A percentile compares a stretch with the other conserved stretches of the same genome.
phyloP scores from a whole-genome alignment of 2,113 vertebrate species.

The Coturnix japonica region DNA sequence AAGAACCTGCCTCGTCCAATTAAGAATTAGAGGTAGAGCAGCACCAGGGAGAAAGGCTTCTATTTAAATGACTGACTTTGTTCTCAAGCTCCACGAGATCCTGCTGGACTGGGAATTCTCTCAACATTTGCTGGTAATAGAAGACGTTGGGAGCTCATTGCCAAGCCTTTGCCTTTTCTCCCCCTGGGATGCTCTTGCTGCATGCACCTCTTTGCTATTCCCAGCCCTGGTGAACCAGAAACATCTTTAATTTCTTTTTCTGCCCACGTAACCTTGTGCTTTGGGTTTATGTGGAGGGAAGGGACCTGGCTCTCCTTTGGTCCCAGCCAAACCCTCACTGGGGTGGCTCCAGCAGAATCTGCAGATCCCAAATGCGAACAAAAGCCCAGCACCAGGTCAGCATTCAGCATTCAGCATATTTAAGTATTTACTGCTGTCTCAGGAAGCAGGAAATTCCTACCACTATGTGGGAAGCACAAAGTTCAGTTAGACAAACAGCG shows the following conservation, averaged over 20 bases:
- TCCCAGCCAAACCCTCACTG: neutral
- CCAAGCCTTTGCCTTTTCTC: neutral
- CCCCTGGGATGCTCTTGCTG: neutral
- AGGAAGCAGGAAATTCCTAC: slow-evolving; percentile 45
- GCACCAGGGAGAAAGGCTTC: slow-evolving; percentile 38
- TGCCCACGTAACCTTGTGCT: neutral
- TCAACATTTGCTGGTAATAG: neutral
- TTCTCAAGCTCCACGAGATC: neutral
- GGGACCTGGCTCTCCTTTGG: neutral
- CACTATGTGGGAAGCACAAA: neutral
- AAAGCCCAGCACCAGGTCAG: neutral
- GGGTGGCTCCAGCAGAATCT: neutral
- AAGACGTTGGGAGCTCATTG: neutral
- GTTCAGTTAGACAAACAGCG: neutral
- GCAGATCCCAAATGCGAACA: rapidly evolving
- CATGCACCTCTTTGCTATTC: neutral
- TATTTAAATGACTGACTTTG: neutral
- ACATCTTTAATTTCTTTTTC: neutral
- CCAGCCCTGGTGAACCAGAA: neutral
- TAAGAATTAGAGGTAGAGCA: slow-evolving; percentile 57
- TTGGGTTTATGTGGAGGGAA: neutral
- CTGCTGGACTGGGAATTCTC: neutral
- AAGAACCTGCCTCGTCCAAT: slow-evolving; percentile 53
- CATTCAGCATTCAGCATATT: neutral
- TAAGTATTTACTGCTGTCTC: neutral